Evolutionary conservation across 1,140 invertebrate genomes (phyloP).

Genomic region (Metopolophium dirhodum): DNA sequence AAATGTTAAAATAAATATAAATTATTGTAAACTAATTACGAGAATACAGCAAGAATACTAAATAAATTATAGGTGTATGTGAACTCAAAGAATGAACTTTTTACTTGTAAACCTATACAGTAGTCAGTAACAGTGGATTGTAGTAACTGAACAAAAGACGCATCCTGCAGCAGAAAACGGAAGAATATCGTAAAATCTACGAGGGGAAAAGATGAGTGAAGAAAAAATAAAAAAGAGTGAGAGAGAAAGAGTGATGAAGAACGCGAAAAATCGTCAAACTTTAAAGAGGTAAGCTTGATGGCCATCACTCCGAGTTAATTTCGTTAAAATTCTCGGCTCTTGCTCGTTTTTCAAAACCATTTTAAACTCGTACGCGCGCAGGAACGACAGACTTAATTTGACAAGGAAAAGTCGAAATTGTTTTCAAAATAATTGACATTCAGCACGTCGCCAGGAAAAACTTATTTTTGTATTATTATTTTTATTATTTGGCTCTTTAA

Average conservation of each 20-base stretch:
- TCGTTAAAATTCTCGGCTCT: slow-evolving; percentile 45
- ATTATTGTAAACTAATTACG: background rate
- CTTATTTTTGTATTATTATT: slow-evolving; percentile 14
- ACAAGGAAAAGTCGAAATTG: slow-evolving; percentile 54
- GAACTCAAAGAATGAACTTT: background rate
- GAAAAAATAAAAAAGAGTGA: background rate
- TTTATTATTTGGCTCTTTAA: background rate
- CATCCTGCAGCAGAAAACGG: background rate
- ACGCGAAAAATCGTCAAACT: slow-evolving; percentile 42
- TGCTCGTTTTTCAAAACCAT: slow-evolving; percentile 48
- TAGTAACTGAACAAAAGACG: background rate
- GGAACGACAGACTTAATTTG: slow-evolving; percentile 53
- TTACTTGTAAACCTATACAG: background rate
- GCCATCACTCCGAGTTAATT: slow-evolving; percentile 55
- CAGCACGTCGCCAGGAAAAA: background rate
- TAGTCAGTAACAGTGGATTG: background rate
- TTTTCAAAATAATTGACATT: slow-evolving; percentile 56
- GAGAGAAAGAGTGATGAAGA: slow-evolving; percentile 7
- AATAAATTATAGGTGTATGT: no score
- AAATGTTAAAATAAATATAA: background rate
- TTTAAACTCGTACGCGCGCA: slow-evolving; percentile 47
- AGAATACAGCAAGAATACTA: background rate
- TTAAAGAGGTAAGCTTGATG: slow-evolving; percentile 56
- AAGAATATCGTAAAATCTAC: slow-evolving; percentile 29
- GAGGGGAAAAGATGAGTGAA: background rate